These are phyloP conservation scores for Dysdera silvatica DNA, from an alignment of 1,140 invertebrate genomes.

Conservation along the genomic window DNA sequence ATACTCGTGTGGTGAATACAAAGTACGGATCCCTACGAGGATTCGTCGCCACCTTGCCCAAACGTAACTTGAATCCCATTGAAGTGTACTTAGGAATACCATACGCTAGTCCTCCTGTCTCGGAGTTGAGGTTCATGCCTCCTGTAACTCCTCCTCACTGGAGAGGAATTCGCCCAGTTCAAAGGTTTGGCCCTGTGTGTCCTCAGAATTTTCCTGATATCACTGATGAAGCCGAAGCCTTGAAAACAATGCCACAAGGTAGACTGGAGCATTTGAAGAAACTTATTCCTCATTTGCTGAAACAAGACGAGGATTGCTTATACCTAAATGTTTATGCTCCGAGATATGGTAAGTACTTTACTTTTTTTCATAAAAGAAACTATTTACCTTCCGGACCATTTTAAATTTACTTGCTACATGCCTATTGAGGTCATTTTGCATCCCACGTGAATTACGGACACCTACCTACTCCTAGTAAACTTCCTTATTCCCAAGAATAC, in stretches of 20 bases:
- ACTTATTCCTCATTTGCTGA: conserved; percentile 70
- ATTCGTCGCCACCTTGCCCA: conserved; percentile 70
- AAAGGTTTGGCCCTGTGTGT: conserved; percentile 38
- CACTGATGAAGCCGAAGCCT: conserved; percentile 57
- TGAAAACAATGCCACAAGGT: conserved; percentile 66
- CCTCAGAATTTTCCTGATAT: conserved; percentile 50
- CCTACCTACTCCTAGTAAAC: too few relatives aligned
- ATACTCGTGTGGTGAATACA: conserved; percentile 71
- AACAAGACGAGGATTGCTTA: conserved; percentile 92
- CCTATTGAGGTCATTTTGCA: too few relatives aligned
- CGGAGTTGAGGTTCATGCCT: conserved; percentile 84
- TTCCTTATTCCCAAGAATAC: too few relatives aligned
- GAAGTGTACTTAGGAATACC: conserved; percentile 75
- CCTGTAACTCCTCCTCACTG: conserved; percentile 72
- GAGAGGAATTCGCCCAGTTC: conserved; percentile 61
- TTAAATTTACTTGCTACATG: too few relatives aligned
- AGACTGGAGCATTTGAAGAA: conserved; percentile 74
- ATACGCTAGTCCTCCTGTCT: conserved; percentile 85
- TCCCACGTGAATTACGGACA: too few relatives aligned
- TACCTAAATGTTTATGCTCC: conserved; percentile 95
- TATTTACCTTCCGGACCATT: too few relatives aligned
- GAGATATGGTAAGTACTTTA: conserved; percentile 83
- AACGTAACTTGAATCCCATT: conserved; percentile 72
- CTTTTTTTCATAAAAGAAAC: too few relatives aligned
- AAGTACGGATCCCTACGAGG: conserved; percentile 84